These are phyloP conservation scores for Drosophila punjabiensis DNA, from an alignment of 1,140 invertebrate species.

Conservation along the genomic window DNA sequence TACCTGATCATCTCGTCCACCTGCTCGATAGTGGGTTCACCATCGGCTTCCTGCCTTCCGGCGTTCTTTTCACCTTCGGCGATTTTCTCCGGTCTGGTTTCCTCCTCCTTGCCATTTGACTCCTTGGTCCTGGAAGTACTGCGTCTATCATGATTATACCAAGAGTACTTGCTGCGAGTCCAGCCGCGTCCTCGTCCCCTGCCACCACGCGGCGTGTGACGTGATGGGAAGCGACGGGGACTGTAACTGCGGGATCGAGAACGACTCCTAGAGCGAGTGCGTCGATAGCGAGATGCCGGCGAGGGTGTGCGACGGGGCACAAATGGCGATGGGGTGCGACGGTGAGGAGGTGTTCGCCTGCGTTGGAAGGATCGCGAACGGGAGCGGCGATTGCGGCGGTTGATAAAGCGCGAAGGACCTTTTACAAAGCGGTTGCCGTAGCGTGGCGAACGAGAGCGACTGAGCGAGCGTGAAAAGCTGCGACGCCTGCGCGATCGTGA, in stretches of 20 bases:
- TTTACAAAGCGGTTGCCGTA: conserved; percentile 23
- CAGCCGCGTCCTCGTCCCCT: conserved; percentile 50
- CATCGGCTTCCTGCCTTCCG: conserved; percentile 24
- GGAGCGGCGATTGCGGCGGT: conserved; percentile 40
- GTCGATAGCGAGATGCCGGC: conserved; percentile 41
- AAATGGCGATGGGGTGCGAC: conserved; percentile 56
- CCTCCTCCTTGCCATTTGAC: conserved; percentile 25
- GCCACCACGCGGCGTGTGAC: conserved; percentile 32
- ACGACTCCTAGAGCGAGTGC: conserved; percentile 55
- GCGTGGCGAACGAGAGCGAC: conserved; percentile 10
- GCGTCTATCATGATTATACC: conserved; percentile 28
- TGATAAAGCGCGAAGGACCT: conserved; percentile 23
- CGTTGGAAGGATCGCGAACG: conserved; percentile 62
- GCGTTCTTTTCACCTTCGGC: conserved; percentile 37
- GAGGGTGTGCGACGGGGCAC: conserved; percentile 55
- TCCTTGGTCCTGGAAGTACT: conserved; percentile 12
- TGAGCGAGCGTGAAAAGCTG: conserved; percentile 24
- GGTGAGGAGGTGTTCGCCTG: conserved; percentile 46
- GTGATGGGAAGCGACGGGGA: conserved; percentile 40
- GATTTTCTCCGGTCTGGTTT: conserved; percentile 12
- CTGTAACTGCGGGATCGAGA: conserved; percentile 67
- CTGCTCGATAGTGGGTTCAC: conserved; percentile 82
- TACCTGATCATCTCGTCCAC: conserved; percentile 86
- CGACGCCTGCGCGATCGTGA: conserved; percentile 81
- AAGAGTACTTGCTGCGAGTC: conserved; percentile 45